Conservation (phyloP, 1,140 invertebrate species). For the Megalopta genalis region DNA sequence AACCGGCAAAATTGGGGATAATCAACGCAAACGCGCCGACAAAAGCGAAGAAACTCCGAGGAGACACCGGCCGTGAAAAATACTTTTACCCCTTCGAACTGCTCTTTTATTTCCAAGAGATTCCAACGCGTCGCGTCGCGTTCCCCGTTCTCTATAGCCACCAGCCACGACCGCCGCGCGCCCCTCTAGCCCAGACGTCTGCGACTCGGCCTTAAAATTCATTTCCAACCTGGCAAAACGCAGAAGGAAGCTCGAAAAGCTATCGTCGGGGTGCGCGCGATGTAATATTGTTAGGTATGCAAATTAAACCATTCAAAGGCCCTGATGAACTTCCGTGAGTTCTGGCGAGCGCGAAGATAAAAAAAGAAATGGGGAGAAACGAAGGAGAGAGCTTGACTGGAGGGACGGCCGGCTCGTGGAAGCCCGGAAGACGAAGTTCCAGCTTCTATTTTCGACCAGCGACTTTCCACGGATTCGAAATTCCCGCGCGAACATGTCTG, state of each 20-base stretch:
- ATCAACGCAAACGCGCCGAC: constrained; percentile 6
- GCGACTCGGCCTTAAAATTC: constrained; percentile 13
- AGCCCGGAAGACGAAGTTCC: constrained; percentile 24
- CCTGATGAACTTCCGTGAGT: constrained; percentile 64
- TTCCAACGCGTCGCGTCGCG: not conserved
- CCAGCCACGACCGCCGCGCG: no score
- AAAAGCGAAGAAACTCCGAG: constrained; percentile 1
- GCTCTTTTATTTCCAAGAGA: not conserved
- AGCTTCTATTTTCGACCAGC: no score
- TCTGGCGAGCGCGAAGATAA: constrained; percentile 49
- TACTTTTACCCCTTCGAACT: not conserved
- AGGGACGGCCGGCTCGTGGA: no score
- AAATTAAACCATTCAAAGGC: constrained; percentile 66
- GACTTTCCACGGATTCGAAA: no score
- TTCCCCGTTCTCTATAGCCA: no score
- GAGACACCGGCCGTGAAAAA: not conserved
- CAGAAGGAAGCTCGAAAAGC: constrained; percentile 43
- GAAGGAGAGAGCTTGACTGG: no score
- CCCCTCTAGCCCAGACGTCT: no score
- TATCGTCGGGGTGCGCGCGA: constrained; percentile 44
- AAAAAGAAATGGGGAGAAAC: not conserved
- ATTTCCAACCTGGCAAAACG: constrained; percentile 9
- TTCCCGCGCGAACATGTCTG: no score
- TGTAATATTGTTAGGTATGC: constrained; percentile 65
- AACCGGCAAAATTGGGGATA: not conserved